phyloP scores from a whole-genome alignment of 2,888 invertebrate genomes.

The Tetragnatha montana region DNA sequence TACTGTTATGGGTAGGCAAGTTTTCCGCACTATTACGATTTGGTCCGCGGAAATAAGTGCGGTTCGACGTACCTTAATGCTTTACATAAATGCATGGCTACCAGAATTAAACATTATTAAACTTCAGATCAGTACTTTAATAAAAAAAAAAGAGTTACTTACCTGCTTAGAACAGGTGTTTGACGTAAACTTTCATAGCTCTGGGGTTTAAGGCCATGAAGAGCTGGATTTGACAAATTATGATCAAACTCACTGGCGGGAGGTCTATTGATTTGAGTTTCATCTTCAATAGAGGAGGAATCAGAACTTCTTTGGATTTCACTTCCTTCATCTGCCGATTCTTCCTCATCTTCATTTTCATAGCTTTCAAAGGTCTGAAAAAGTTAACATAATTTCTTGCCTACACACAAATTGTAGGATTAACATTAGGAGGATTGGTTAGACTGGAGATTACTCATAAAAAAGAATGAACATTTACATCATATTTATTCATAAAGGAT shows the following conservation, averaged over 20 bases:
- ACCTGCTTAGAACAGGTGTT: slow-evolving; percentile 6
- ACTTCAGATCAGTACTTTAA: no score
- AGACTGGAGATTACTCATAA: no score
- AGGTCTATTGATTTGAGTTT: slow-evolving; percentile 24
- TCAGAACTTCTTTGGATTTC: slow-evolving; percentile 18
- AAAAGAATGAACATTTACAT: no score
- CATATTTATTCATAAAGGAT: no score
- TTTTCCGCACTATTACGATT: no score
- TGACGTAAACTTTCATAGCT: slow-evolving; percentile 18
- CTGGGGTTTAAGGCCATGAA: background rate
- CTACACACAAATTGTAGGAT: background rate
- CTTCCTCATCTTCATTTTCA: slow-evolving; percentile 61
- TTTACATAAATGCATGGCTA: no score
- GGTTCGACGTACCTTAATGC: no score
- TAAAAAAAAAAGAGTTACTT: background rate
- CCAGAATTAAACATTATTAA: no score
- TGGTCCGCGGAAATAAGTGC: no score
- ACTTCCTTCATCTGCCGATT: slow-evolving; percentile 35
- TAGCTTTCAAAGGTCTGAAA: slow-evolving; percentile 68
- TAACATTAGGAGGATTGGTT: background rate
- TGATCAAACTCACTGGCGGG: background rate
- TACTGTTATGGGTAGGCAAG: no score
- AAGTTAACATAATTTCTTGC: background rate
- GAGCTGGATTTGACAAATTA: background rate
- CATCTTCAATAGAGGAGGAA: slow-evolving; percentile 43